Percentiles rank a stretch among this genome's conserved stretches.
These are phyloP conservation scores for Nemoura dubitans DNA, from an alignment of 2,888 invertebrate species.

Conservation along the genomic window DNA sequence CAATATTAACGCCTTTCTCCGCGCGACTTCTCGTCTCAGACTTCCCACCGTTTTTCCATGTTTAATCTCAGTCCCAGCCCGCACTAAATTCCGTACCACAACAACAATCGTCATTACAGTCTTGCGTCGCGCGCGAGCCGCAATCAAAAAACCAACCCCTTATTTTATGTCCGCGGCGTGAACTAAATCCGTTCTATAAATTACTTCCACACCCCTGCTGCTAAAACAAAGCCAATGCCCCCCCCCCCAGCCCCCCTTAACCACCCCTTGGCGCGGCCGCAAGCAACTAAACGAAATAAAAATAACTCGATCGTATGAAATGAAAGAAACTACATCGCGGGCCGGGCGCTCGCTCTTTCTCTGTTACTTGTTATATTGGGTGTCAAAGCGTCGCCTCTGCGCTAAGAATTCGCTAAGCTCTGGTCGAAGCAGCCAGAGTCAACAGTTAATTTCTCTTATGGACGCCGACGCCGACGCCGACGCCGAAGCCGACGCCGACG, in stretches of 20 bases:
- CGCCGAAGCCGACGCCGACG: no score
- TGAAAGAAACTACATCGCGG: conserved; percentile 18
- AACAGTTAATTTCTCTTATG: conserved; percentile 50
- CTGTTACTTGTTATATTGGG: conserved; percentile 44
- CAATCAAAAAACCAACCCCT: conserved; percentile 25
- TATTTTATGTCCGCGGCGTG: not conserved
- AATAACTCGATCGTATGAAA: conserved; percentile 35
- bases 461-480: conserved; percentile 40
- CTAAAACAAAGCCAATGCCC: conserved; percentile 1
- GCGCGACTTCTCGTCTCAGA: no score
- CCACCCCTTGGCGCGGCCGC: not conserved
- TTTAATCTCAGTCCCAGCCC: not conserved
- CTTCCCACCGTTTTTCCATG: not conserved
- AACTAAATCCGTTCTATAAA: conserved; percentile 35
- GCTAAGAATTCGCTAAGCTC: conserved; percentile 47
- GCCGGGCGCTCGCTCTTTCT: not conserved
- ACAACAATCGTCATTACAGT: not conserved
- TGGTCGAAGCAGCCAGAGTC: conserved; percentile 31
- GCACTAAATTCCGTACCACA: not conserved
- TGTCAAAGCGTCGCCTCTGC: conserved; percentile 46
- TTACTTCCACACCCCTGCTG: conserved; percentile 26
- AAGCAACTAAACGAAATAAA: conserved; percentile 36
- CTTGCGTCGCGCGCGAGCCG: not conserved
- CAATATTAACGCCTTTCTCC: no score
- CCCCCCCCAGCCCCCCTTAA: not conserved